Evolutionary conservation across 2,797 vertebrate genomes (phyloP).

Genomic region (Characodon lateralis): DNA sequence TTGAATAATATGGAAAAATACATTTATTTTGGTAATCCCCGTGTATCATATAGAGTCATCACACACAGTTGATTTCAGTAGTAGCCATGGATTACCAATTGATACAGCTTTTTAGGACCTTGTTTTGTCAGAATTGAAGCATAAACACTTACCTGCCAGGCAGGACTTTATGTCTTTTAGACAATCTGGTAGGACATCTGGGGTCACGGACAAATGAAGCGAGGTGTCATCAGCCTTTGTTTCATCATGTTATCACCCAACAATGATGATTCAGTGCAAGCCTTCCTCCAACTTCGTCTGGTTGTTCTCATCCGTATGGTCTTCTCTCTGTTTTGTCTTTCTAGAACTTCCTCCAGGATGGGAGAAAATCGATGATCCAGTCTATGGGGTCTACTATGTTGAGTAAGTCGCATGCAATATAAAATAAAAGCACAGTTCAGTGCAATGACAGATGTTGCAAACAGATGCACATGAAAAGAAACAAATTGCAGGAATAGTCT

Average conservation of each 20-base stretch:
- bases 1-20: not conserved
- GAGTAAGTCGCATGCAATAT: slow-evolving; percentile 87
- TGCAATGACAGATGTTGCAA: not conserved
- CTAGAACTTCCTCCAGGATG: slow-evolving; percentile 96
- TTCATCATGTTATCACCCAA: not conserved
- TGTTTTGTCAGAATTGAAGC: too few relatives aligned
- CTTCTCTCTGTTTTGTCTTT: slow-evolving; percentile 43
- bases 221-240: not conserved
- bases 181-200: not conserved
- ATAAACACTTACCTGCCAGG: too few relatives aligned
- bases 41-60: not conserved
- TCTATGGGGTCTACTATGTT: slow-evolving; percentile 99
- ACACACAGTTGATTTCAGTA: not conserved
- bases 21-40: not conserved
- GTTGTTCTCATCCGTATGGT: slow-evolving; percentile 26
- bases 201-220: not conserved
- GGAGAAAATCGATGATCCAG: slow-evolving; percentile 99
- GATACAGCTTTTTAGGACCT: too few relatives aligned
- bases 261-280: not conserved
- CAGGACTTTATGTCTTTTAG: not conserved
- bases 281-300: slow-evolving; percentile 20
- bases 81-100: too few relatives aligned
- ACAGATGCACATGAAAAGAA: not conserved
- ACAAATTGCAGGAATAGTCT: not conserved
- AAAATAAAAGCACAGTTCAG: not conserved